Evolutionary conservation across 2,888 invertebrate genomes (phyloP).

Genomic region (Troides aeacus): DNA sequence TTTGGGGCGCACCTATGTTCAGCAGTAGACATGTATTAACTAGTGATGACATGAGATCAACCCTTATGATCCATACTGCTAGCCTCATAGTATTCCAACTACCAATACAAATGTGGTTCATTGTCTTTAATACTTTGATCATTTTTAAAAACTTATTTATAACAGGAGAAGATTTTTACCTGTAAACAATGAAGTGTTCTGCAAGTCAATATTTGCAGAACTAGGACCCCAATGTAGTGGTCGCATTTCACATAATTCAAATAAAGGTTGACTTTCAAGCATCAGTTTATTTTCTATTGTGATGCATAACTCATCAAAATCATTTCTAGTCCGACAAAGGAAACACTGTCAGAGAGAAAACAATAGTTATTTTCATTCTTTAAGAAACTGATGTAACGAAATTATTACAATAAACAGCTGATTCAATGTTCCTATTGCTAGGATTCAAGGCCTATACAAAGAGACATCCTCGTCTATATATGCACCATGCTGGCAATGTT

Average conservation of each 20-base stretch:
- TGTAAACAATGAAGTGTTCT: slow-evolving; percentile 63
- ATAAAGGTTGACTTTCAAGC: slow-evolving; percentile 87
- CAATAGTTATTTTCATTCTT: background rate
- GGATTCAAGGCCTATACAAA: too few species aligned
- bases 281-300: slow-evolving; percentile 85
- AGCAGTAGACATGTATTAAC: too few species aligned
- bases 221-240: slow-evolving; percentile 87
- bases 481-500: too few species aligned
- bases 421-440: too few species aligned
- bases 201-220: slow-evolving; percentile 59
- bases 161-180: slow-evolving; percentile 43
- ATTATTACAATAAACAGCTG: too few species aligned
- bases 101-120: background rate
- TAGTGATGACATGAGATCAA: too few species aligned
- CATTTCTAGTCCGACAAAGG: slow-evolving; percentile 90
- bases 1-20: too few species aligned
- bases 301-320: slow-evolving; percentile 88
- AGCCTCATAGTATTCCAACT: background rate
- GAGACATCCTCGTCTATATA: too few species aligned
- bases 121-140: background rate
- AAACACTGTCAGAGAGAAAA: slow-evolving; percentile 85
- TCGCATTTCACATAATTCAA: slow-evolving; percentile 90
- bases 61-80: too few species aligned
- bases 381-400: background rate
- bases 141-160: background rate